Evolutionary conservation across 2,797 vertebrate species (phyloP).

Genomic region (Eleutherodactylus coqui): DNA sequence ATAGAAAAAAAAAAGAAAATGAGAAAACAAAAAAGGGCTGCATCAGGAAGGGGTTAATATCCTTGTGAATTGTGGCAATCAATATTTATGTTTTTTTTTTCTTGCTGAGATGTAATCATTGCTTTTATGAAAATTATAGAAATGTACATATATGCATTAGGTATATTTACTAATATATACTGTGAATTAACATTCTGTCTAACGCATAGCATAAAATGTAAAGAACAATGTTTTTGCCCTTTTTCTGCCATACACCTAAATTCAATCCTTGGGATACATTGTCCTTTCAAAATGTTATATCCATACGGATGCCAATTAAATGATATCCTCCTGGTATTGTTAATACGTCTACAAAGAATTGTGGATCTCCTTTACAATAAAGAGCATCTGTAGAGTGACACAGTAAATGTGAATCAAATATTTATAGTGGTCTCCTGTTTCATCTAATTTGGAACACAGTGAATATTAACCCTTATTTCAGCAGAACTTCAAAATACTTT

Average conservation of each 20-base stretch:
- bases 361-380: conserved; percentile 49
- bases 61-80: too few relatives aligned
- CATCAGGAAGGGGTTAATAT: too few relatives aligned
- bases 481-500: neutral
- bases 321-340: conserved; percentile 50
- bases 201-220: neutral
- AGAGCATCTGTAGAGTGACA: conserved; percentile 53
- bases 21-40: too few relatives aligned
- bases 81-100: too few relatives aligned
- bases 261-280: conserved; percentile 41
- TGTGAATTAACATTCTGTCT: neutral
- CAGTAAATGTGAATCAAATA: conserved; percentile 49
- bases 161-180: neutral
- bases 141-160: neutral
- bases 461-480: conserved; percentile 22
- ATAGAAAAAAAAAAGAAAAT: too few relatives aligned
- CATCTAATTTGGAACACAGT: conserved; percentile 40
- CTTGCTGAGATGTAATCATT: too few relatives aligned
- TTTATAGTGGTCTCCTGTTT: conserved; percentile 61
- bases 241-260: conserved; percentile 24
- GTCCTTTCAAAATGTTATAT: conserved; percentile 39
- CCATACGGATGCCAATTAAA: conserved; percentile 56
- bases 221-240: conserved; percentile 14
- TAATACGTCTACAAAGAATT: conserved; percentile 58
- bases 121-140: too few relatives aligned